phyloP scores from a whole-genome alignment of 2,797 vertebrate species.

The Rhabdophis nuchalis region DNA sequence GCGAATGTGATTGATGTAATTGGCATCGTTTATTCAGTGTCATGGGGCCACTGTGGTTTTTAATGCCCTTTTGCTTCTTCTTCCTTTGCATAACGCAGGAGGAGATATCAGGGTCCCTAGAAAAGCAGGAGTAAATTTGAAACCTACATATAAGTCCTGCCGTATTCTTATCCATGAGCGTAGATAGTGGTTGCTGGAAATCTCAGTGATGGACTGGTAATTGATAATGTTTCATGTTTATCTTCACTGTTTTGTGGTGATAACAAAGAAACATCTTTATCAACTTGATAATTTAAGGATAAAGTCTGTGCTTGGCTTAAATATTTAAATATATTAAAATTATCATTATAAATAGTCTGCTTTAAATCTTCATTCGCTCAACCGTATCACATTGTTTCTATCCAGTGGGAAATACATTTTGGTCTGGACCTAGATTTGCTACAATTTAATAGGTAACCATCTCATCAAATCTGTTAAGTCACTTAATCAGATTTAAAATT shows the following conservation, averaged over 20 bases:
- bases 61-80: not conserved
- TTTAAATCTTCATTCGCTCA: not conserved
- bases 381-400: not conserved
- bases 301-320: not conserved
- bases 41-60: not conserved
- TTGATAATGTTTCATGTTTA: not conserved
- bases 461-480: not conserved
- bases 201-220: not conserved
- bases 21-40: not conserved
- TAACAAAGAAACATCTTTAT: not conserved
- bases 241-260: not conserved
- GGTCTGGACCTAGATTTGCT: not conserved
- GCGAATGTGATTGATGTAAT: not conserved
- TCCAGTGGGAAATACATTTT: not conserved
- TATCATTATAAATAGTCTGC: not conserved
- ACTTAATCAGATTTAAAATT: not conserved
- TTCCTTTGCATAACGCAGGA: not conserved
- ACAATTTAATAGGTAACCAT: not conserved
- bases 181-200: not conserved
- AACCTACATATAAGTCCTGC: not conserved
- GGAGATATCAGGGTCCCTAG: not conserved
- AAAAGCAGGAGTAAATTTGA: not conserved
- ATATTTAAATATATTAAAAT: not conserved
- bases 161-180: not conserved
- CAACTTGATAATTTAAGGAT: not conserved